Conservation (phyloP, 2,888 invertebrate genomes). For the Bedellia somnulentella region DNA sequence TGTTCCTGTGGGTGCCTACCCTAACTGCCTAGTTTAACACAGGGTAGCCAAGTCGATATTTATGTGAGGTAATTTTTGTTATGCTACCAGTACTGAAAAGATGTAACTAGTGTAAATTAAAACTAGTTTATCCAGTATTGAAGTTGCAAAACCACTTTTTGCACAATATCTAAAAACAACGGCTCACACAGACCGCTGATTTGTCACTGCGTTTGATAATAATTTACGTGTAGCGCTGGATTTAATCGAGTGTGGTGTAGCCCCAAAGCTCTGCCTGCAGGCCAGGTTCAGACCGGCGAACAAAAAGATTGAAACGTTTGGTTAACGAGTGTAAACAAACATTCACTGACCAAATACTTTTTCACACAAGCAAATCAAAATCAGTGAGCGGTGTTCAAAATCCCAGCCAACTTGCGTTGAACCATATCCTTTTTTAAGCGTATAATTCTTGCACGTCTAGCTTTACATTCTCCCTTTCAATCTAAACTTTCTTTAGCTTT, state of each 20-base stretch:
- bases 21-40: no score
- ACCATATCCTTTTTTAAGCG: no score
- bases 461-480: no score
- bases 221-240: conserved; percentile 50
- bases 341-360: conserved; percentile 1
- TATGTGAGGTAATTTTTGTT: no score
- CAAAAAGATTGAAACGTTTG: conserved; percentile 20
- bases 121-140: no score
- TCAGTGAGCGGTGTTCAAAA: neutral
- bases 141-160: no score
- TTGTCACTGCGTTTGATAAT: conserved; percentile 54
- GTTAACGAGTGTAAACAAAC: conserved; percentile 16
- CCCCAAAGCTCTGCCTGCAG: conserved; percentile 13
- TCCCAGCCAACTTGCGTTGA: neutral
- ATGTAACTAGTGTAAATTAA: no score
- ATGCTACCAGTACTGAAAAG: no score
- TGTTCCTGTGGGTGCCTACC: no score
- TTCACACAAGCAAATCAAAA: conserved; percentile 1
- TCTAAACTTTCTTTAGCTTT: no score
- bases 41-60: no score
- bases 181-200: conserved; percentile 45
- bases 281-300: conserved; percentile 13
- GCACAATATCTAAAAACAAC: conserved; percentile 54
- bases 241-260: conserved; percentile 50
- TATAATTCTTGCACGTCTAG: no score